Evolutionary conservation across 2,888 invertebrate genomes (phyloP).

Genomic region (Luperina testacea): DNA sequence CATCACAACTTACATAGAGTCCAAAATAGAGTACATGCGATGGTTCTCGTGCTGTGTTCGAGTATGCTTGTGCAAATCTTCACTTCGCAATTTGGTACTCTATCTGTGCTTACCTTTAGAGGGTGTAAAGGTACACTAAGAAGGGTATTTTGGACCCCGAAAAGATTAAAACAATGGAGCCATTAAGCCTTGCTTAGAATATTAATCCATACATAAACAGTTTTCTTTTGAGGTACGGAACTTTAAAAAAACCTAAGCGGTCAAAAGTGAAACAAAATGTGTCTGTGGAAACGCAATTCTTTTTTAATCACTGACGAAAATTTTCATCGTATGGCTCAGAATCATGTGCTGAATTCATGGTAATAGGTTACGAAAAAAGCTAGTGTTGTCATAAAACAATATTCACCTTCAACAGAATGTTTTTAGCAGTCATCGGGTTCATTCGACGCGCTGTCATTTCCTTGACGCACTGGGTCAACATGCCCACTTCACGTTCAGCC

Average conservation of each 20-base stretch:
- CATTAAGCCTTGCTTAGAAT: background rate
- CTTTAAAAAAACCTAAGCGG: no score
- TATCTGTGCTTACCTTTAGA: background rate
- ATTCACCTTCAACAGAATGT: conserved; percentile 92
- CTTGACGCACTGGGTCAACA: conserved; percentile 93
- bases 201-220: background rate
- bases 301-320: background rate
- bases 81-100: background rate
- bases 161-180: background rate
- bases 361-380: background rate
- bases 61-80: background rate
- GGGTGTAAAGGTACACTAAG: background rate
- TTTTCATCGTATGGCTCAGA: background rate
- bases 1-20: background rate
- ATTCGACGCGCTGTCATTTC: conserved; percentile 82
- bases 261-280: no score
- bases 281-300: background rate
- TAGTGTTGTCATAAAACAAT: background rate
- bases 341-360: background rate
- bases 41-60: background rate
- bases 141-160: background rate
- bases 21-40: background rate
- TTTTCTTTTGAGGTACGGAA: no score
- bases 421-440: conserved; percentile 91
- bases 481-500: conserved; percentile 92